Evolutionary conservation across 2,888 invertebrate species (phyloP).

Genomic region (Chymomyza caudatula): DNA sequence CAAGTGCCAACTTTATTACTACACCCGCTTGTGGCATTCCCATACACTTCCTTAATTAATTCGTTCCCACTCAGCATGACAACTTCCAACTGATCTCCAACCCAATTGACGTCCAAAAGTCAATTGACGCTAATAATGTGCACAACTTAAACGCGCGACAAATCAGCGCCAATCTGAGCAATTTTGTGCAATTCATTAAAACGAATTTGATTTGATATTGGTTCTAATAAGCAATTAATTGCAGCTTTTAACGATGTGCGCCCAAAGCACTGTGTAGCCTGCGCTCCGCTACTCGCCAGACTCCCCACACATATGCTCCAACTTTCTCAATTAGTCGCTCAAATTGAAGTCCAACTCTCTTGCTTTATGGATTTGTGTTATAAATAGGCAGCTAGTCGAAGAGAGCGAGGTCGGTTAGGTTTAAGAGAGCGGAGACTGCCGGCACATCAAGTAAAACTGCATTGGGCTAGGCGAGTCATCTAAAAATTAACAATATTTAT

Average conservation of each 20-base stretch:
- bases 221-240: slow-evolving; percentile 54
- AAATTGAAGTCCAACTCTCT: background rate
- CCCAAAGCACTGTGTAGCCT: slow-evolving; percentile 18
- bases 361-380: too few species aligned
- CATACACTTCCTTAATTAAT: background rate
- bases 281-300: too few species aligned
- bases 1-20: background rate
- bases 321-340: background rate
- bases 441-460: too few species aligned
- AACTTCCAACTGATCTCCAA: slow-evolving; percentile 3
- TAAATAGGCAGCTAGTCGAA: background rate
- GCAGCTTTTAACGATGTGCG: slow-evolving; percentile 54
- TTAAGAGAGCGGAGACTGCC: background rate
- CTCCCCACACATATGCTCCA: slow-evolving; percentile 6
- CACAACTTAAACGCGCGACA: slow-evolving; percentile 41
- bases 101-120: slow-evolving; percentile 31
- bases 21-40: background rate
- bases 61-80: background rate
- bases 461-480: slow-evolving; percentile 12
- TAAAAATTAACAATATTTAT: slow-evolving; percentile 66
- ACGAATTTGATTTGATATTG: slow-evolving; percentile 64
- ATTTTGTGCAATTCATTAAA: slow-evolving; percentile 69
- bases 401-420: background rate
- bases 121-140: slow-evolving; percentile 45
- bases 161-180: slow-evolving; percentile 49